Base-by-base conservation (phyloP, 1,140 invertebrate genomes). In the Oedothorax gibbosus region DNA sequence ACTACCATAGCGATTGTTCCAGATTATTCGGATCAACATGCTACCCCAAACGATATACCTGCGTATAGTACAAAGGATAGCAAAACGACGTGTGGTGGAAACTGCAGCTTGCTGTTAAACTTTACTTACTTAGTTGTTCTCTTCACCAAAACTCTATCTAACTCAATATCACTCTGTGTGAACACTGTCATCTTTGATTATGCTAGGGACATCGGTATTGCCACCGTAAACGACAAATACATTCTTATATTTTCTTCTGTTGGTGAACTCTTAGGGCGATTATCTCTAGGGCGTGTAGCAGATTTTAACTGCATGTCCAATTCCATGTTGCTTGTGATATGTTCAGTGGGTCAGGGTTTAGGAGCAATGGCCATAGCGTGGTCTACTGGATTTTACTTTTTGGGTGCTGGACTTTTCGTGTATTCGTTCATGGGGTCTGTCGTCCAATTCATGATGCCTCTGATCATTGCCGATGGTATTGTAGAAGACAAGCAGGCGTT, bases 391-490 rank as follows among this genome's bases (percentile, higher is more conserved):
- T 87, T 73, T 35, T 10, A 56, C 9, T 18, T 53, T 15, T n/a
- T 87, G 20, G 65, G 62, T 6, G 15, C 76, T 11, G 0, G 72
- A 14, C n/a, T 53, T 14, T 12, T 54, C 20, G 12, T 82, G 2
- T 68, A 85, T 6, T 83, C 82, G 0, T 64, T 87, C 5, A 49
- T 60, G 6, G 54, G 20, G 49, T 85, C 76, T 14, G 64, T 35
- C 12, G 15, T 85, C 14, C 69, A 81, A 18, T 12, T 87, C 10
- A 71, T 87, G 14, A 72, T 87, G 35, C 86, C 62, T 64, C 20
- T 87, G 14, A 57, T 87, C 10, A 66, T 87, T 5, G 76, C 81
- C 12, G 86, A 87, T n/a, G 87, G 77, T 51, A 60, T 87, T n/a
- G 87, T 73, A 2, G 18, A 79, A 18, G 80, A 82, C 8, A 85